phyloP scores from a whole-genome alignment of 1,140 invertebrate genomes.

The Drosophila lacertosa region DNA sequence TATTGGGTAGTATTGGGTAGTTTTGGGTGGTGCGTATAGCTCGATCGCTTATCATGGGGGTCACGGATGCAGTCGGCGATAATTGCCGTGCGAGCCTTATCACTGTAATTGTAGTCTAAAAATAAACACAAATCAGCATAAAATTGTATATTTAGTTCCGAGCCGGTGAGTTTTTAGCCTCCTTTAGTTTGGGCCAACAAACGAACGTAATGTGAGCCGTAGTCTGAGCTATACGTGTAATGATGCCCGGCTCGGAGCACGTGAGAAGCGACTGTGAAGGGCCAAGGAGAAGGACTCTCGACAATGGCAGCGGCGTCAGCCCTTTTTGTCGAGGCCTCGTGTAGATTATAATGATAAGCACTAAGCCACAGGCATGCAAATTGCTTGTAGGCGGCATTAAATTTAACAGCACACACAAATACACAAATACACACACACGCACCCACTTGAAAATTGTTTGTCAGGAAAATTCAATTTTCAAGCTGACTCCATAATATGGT shows the following conservation, averaged over 20 bases:
- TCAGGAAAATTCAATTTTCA: conserved; percentile 52
- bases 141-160: conserved; percentile 43
- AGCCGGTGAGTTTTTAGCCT: not conserved
- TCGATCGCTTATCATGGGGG: conserved; percentile 34
- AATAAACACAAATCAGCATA: conserved; percentile 30
- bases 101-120: conserved; percentile 43
- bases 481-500: conserved; percentile 30
- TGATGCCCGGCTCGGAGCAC: conserved; percentile 17
- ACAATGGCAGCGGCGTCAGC: conserved; percentile 21
- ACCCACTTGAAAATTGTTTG: conserved; percentile 5
- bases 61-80: conserved; percentile 34
- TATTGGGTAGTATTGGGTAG: too few species aligned
- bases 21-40: not conserved
- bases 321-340: conserved; percentile 23
- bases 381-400: conserved; percentile 53
- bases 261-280: conserved; percentile 8
- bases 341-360: conserved; percentile 53
- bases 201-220: conserved; percentile 41
- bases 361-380: conserved; percentile 48
- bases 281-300: not conserved
- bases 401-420: conserved; percentile 30
- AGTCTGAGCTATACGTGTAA: conserved; percentile 15
- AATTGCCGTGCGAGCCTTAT: conserved; percentile 33
- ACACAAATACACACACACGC: conserved; percentile 9
- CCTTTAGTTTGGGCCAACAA: conserved; percentile 26